Percentiles rank a stretch among this genome's conserved stretches.
These are phyloP conservation scores for Rostratula benghalensis DNA, from an alignment of 2,113 vertebrate species.

Conservation along the genomic window DNA sequence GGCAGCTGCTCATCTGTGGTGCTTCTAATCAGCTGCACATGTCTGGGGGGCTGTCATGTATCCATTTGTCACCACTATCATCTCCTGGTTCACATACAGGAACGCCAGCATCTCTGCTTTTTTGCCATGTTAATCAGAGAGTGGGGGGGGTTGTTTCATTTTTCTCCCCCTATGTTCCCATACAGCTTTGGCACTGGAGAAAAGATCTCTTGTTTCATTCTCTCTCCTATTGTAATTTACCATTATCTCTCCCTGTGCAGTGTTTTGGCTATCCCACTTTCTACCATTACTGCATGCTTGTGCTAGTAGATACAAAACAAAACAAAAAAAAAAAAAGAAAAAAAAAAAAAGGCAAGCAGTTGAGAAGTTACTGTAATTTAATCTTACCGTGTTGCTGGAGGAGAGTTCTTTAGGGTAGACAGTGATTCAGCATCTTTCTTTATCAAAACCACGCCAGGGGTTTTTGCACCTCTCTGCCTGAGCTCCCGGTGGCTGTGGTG, in stretches of 20 bases:
- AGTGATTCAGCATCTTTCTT: conserved; percentile 1
- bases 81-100: not conserved
- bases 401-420: not conserved
- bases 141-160: not conserved
- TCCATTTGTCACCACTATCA: conserved; percentile 20
- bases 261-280: not conserved
- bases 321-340: not conserved
- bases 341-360: not conserved
- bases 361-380: not conserved
- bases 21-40: conserved; percentile 31
- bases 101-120: not conserved
- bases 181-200: not conserved
- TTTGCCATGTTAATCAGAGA: not conserved
- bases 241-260: not conserved
- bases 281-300: not conserved
- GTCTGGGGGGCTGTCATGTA: not conserved
- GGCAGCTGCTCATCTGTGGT: conserved; percentile 19
- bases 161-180: not conserved
- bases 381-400: not conserved
- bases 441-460: fast-evolving
- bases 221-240: not conserved
- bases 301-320: not conserved
- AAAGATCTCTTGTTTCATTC: not conserved
- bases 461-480: not conserved
- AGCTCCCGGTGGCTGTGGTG: not conserved